Percentiles rank a stretch among this genome's conserved stretches.
Conservation (phyloP, 2,113 vertebrate genomes). For the Lepus europaeus region DNA sequence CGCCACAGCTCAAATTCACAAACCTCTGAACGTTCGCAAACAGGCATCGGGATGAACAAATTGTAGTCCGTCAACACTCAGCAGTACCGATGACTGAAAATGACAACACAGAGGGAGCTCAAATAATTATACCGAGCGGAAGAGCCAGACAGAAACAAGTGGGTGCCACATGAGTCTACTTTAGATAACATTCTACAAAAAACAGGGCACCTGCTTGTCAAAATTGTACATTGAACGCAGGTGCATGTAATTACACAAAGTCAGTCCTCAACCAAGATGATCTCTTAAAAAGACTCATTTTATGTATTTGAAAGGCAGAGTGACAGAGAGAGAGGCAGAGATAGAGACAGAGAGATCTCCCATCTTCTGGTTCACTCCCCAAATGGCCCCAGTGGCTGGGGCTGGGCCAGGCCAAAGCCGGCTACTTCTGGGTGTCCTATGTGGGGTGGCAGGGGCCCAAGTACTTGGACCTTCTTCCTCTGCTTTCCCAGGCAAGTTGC, state of each 20-base stretch:
- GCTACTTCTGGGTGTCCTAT: no score
- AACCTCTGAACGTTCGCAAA: neutral
- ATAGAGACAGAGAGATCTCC: no score
- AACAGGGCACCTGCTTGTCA: neutral
- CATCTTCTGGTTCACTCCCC: no score
- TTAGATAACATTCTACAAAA: constrained; percentile 15
- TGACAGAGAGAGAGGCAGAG: no score
- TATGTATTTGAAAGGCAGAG: no score
- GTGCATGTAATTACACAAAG: neutral
- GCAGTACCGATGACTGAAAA: neutral
- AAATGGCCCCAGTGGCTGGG: no score
- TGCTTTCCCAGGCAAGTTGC: no score
- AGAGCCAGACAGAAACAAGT: neutral
- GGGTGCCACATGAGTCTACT: neutral
- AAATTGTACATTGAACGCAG: neutral
- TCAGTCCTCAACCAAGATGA: neutral
- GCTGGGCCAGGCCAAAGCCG: no score
- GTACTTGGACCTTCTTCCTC: no score
- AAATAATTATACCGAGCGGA: neutral
- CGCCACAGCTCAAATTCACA: neutral
- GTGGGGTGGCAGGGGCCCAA: no score
- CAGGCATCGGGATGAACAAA: neutral
- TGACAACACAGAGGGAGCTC: neutral
- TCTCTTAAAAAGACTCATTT: neutral
- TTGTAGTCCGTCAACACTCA: neutral